Evolutionary conservation across 2,888 invertebrate species (phyloP).

Genomic region (Lysandra bellargus): DNA sequence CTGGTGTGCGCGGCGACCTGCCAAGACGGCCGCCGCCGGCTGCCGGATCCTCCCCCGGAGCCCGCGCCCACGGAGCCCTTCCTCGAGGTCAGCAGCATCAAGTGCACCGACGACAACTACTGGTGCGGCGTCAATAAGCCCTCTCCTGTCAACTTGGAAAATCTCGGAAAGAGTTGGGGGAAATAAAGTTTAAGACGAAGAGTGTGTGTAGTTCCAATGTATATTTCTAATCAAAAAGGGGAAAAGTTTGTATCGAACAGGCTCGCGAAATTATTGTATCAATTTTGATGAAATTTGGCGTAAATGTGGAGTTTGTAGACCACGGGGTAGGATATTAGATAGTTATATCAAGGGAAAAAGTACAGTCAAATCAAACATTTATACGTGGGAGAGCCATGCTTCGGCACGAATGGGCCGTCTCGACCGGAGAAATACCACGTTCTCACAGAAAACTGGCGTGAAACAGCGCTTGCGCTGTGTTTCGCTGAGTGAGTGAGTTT

Average conservation of each 20-base stretch:
- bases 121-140: not conserved
- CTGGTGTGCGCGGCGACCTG: not conserved
- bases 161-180: not conserved
- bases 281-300: not conserved
- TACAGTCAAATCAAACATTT: too few relatives aligned
- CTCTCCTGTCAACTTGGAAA: not conserved
- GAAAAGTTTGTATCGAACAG: too few relatives aligned
- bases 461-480: too few relatives aligned
- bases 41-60: not conserved
- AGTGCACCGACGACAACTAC: slow-evolving; percentile 8
- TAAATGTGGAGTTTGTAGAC: too few relatives aligned
- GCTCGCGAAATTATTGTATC: not conserved
- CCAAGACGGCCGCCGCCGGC: not conserved
- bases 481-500: too few relatives aligned
- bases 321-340: too few relatives aligned
- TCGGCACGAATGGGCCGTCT: too few relatives aligned
- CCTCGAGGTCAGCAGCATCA: slow-evolving; percentile 18
- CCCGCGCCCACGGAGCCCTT: not conserved
- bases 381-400: too few relatives aligned
- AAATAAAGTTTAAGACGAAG: not conserved
- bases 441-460: too few relatives aligned
- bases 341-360: too few relatives aligned
- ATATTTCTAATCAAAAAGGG: too few relatives aligned
- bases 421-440: too few relatives aligned
- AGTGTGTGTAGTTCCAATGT: not conserved